Percentiles rank a stretch among this genome's conserved stretches.
These are phyloP conservation scores for Megastigmus dorsalis DNA, from an alignment of 2,888 invertebrate genomes.

Conservation along the genomic window DNA sequence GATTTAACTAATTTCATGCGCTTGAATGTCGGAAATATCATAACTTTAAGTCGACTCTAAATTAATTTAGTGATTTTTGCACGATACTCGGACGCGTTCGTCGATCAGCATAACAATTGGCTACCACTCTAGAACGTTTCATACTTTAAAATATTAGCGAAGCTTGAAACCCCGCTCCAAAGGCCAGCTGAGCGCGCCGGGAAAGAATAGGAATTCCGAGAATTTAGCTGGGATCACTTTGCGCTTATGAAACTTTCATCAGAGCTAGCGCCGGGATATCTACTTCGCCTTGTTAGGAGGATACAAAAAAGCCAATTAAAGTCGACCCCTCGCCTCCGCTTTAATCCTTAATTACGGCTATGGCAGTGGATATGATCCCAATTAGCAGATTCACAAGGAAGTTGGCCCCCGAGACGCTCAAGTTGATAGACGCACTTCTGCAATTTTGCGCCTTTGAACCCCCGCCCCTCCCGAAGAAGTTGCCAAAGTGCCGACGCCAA, in stretches of 20 bases:
- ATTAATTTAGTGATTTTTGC: no score
- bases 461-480: background rate
- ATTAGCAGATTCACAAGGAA: constrained; percentile 36
- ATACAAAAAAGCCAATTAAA: constrained; percentile 1
- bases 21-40: no score
- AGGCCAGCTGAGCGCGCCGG: no score
- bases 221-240: no score
- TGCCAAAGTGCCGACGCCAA: constrained; percentile 5
- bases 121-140: no score
- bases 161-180: no score
- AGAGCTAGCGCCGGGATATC: background rate
- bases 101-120: no score
- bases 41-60: no score
- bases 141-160: no score
- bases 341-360: constrained; percentile 21
- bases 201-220: background rate
- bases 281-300: background rate
- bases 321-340: background rate
- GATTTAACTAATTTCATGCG: no score
- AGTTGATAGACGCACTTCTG: constrained; percentile 21
- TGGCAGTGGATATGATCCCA: constrained; percentile 30
- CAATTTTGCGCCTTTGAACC: constrained; percentile 25
- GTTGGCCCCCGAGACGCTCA: background rate
- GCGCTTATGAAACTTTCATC: constrained; percentile 7
- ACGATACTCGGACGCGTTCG: no score